A percentile compares a stretch with the other conserved stretches of the same genome.
phyloP scores from a whole-genome alignment of 2,888 invertebrate species.

The Ophonus ardosiacus region DNA sequence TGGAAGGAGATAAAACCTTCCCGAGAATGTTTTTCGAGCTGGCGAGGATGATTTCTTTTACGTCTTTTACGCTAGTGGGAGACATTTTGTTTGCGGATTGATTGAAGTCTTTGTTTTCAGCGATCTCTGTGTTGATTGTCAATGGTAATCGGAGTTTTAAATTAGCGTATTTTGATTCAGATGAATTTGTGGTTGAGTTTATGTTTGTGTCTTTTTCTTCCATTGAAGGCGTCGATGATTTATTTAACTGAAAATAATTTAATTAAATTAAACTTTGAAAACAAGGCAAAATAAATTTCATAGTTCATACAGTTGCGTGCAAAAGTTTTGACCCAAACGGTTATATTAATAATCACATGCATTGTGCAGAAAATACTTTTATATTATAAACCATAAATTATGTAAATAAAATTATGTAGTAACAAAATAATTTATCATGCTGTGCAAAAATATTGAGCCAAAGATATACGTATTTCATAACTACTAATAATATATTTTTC shows the following conservation, averaged over 20 bases:
- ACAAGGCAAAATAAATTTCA: too few relatives aligned
- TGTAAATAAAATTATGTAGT: too few relatives aligned
- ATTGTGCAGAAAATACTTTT: too few relatives aligned
- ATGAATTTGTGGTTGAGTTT: constrained; percentile 30
- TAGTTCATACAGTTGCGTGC: too few relatives aligned
- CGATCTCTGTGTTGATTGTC: constrained; percentile 70
- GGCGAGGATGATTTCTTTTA: constrained; percentile 83
- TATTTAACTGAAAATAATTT: constrained; percentile 18
- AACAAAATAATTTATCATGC: too few relatives aligned
- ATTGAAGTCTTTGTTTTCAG: constrained; percentile 62
- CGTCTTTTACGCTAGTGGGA: constrained; percentile 82
- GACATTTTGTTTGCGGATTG: constrained; percentile 76
- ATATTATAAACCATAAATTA: too few relatives aligned
- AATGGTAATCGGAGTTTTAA: constrained; percentile 72
- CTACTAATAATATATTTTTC: too few relatives aligned
- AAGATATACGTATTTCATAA: too few relatives aligned
- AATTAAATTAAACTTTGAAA: too few relatives aligned
- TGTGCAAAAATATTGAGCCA: too few relatives aligned
- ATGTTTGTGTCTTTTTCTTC: constrained; percentile 19
- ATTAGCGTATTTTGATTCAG: constrained; percentile 67
- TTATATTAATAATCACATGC: too few relatives aligned
- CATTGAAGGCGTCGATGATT: not conserved
- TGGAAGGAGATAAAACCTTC: constrained; percentile 87
- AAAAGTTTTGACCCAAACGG: too few relatives aligned
- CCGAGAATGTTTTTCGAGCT: constrained; percentile 85